These are phyloP conservation scores for Cryptus viduatorius DNA, from an alignment of 2,888 invertebrate genomes.

Conservation along the genomic window DNA sequence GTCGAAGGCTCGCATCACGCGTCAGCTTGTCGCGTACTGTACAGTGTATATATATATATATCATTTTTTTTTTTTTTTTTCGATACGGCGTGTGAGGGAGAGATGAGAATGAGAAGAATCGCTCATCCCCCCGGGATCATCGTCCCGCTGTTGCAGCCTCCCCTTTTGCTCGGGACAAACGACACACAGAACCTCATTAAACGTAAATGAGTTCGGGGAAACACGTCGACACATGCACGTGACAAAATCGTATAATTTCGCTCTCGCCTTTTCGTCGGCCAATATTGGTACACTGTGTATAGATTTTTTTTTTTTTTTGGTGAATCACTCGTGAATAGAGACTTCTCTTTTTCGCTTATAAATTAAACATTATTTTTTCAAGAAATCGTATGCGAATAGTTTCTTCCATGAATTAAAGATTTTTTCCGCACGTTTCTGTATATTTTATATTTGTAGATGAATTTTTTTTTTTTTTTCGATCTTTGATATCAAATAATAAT, in stretches of 20 bases:
- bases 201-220: conserved; percentile 66
- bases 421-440: too few relatives aligned
- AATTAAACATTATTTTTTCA: conserved; percentile 33
- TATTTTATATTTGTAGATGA: too few relatives aligned
- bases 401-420: not conserved
- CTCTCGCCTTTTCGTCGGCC: conserved; percentile 3
- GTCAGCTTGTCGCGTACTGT: conserved; percentile 22
- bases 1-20: conserved; percentile 11
- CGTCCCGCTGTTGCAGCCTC: conserved; percentile 7
- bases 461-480: too few relatives aligned
- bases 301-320: not conserved
- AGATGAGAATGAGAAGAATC: conserved; percentile 19
- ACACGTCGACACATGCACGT: conserved; percentile 51
- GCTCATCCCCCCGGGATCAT: conserved; percentile 54
- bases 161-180: not conserved
- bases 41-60: not conserved
- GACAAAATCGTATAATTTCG: conserved; percentile 46
- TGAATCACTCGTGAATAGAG: conserved; percentile 26
- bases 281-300: not conserved
- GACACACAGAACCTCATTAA: conserved; percentile 60
- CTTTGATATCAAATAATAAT: too few relatives aligned
- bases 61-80: too few relatives aligned
- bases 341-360: conserved; percentile 15
- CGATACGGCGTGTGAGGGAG: not conserved
- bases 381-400: not conserved